Base-by-base conservation (phyloP, 1,140 invertebrate genomes). In the Pinna nobilis region DNA sequence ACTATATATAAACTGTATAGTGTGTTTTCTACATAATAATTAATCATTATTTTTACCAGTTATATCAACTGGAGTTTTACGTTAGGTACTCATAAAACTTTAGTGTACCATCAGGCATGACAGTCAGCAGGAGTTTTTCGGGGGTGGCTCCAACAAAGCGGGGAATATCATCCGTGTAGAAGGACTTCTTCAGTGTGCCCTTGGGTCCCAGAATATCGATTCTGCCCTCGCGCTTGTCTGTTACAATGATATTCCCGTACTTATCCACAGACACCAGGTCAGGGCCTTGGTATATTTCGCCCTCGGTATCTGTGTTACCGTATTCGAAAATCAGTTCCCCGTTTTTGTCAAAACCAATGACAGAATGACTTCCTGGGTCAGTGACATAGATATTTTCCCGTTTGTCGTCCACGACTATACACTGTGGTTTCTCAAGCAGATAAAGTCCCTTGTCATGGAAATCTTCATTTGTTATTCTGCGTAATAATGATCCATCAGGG, bases 381-480 rank as follows among this genome's bases (percentile, higher is more conserved):
- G 81, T 75, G 11, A 86, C 82, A 37, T 79, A 84, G 61, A 84
- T 72, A 49, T 78, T 80, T 3, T 75, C 72, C 3, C 74, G 30
- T 39, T 78, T 81, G 15, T 68, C 50, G 61, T 84, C 82, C 13
- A 76, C 75, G 11, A 74, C 73, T 23, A 84, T 69, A 50, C 70
- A 75, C 35, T 84, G 79, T 1, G 84, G 84, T 53, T 83, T 81
- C 35, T 86, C 82, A 32, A 86, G 51, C 20, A 84, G 71, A 44
- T 82, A 79, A 9, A 80, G 63, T 5, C 73, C 71, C 4, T 74
- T 50, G 1, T 73, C 73, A 11, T 78, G 64, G 61, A 83, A 83
- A 61, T 81, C 79, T 5, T 86, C 83, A 69, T 86, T 86, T 60
- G 84, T 86, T 15, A 86, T 79, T 11, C 82, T 55, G 2, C 57